Base-by-base conservation (phyloP, 1,140 invertebrate species). In the Magallana gigas region DNA sequence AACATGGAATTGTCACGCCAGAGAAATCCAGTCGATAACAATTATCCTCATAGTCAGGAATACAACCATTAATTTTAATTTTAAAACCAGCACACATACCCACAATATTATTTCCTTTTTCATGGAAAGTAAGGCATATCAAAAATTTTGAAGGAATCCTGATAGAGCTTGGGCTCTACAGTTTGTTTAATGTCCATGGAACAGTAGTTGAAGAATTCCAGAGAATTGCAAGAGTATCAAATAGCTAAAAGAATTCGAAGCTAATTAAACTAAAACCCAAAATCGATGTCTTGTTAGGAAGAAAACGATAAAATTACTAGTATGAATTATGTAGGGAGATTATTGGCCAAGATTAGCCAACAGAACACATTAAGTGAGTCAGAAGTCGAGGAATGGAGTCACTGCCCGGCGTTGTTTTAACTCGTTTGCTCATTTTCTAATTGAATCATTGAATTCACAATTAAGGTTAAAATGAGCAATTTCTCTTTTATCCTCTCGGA, bases 391-490 rank as follows among this genome's bases (percentile, higher is more conserved):
- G 18, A 71, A 71, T 8, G 68, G 36, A 71, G 23, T 29, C 68
- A 11, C 36, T 71, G 36, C 18, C 36, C 12, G 18, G 5, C 68
- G 68, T 71, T 71, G 68, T 71, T 71, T 71, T 71, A 71, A 71
- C 68, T 71, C 68, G n/a, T 71, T 71, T 23, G 68, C 68, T 71
- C 68, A 71, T 71, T 71, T 71, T 71, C 68, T 71, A 71, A 71
- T 71, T 71, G 68, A 71, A 71, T 71, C 68, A 71, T 71, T 23
- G 68, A 71, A 71, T 71, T 71, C 36, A 71, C 68, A 71, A 71
- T 71, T 71, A 71, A 71, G 68, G 68, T 71, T 71, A 71, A 71
- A 71, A 71, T 71, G 68, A 71, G 68, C 68, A 71, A 71, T 71
- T 71, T 71, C 36, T 71, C 68, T 71, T 29, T 71, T 71, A 71